Conservation (phyloP, 2,888 invertebrate species). For the Sepiola atlantica region DNA sequence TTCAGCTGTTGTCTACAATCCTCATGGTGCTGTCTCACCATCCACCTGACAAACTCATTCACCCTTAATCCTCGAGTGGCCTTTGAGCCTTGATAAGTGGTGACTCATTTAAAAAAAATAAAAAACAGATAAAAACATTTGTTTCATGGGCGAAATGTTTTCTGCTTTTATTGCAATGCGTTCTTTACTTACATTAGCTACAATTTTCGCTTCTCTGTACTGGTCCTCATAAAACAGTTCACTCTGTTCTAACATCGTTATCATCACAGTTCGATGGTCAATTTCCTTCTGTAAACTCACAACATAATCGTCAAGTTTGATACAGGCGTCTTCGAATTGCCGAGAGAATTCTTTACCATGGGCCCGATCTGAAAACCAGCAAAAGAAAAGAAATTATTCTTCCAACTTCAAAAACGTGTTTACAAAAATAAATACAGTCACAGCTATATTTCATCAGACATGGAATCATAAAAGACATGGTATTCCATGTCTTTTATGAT, state of each 20-base stretch:
- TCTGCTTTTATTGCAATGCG: neutral
- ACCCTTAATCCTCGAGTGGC: too few relatives aligned
- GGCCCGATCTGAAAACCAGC: constrained; percentile 81
- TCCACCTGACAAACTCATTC: too few relatives aligned
- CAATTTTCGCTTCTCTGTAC: constrained; percentile 94
- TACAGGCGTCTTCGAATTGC: constrained; percentile 88
- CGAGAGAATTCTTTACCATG: constrained; percentile 90
- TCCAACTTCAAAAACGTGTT: neutral
- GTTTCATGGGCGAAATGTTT: neutral
- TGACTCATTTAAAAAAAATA: neutral
- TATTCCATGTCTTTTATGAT: too few relatives aligned
- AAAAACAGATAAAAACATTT: neutral
- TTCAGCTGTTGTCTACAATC: too few relatives aligned
- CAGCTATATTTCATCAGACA: too few relatives aligned
- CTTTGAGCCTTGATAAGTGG: too few relatives aligned
- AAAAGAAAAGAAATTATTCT: neutral
- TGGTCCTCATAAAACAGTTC: constrained; percentile 92
- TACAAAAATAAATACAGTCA: too few relatives aligned
- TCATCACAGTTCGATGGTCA: constrained; percentile 84
- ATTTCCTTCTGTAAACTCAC: constrained; percentile 85
- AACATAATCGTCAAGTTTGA: constrained; percentile 87
- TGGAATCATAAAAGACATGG: too few relatives aligned
- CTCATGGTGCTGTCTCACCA: too few relatives aligned
- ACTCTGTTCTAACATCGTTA: constrained; percentile 85
- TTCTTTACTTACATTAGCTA: constrained; percentile 87